These are phyloP conservation scores for Anthopleura xanthogrammica DNA, from an alignment of 92 coral and sea anemone genomes.

Conservation along the genomic window DNA sequence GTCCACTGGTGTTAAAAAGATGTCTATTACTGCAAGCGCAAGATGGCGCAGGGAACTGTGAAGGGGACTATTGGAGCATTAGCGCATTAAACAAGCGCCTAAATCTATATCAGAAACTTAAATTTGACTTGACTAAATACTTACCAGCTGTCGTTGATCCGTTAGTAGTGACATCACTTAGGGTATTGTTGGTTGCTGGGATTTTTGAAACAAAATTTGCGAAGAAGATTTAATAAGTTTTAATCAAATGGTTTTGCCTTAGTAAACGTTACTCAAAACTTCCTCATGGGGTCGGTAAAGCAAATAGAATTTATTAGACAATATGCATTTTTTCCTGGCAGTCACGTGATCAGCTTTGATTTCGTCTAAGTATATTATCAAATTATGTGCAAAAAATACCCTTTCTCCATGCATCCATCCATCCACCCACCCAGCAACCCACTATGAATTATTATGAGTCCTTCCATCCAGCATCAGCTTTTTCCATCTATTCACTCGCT, in stretches of 20 bases:
- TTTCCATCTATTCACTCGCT: neutral
- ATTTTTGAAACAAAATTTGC: neutral
- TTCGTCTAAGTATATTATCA: too few relatives aligned
- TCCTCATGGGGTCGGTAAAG: too few relatives aligned
- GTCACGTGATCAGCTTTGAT: too few relatives aligned
- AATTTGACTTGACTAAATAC: neutral
- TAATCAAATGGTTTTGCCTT: neutral
- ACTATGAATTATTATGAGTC: neutral
- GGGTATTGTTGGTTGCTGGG: neutral
- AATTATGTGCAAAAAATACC: too few relatives aligned
- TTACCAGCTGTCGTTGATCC: neutral
- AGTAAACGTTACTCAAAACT: neutral
- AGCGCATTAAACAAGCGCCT: too few relatives aligned
- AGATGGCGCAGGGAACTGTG: neutral
- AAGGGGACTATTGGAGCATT: neutral
- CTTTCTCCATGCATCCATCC: neutral
- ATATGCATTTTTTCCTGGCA: too few relatives aligned
- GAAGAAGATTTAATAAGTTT: neutral
- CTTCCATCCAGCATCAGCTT: neutral
- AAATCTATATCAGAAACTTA: too few relatives aligned
- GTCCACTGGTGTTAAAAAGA: too few relatives aligned
- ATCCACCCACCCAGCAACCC: neutral
- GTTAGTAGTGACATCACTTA: constrained; percentile 5
- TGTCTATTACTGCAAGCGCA: too few relatives aligned
- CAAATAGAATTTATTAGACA: too few relatives aligned